These are phyloP conservation scores for Clamator glandarius DNA, from an alignment of 2,797 vertebrate species.

Conservation along the genomic window DNA sequence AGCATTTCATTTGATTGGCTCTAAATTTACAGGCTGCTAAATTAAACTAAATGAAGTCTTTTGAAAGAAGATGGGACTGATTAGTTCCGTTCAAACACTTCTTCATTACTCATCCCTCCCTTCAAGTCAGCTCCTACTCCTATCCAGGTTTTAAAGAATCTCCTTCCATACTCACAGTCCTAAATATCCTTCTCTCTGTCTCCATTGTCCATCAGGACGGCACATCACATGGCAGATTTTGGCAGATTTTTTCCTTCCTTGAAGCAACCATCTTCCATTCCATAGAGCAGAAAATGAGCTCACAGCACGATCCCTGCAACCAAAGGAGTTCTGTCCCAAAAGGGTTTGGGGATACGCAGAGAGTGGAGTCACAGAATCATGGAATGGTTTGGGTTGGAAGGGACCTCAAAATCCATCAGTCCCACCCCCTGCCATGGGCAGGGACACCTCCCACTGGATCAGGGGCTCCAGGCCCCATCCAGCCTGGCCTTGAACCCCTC, in stretches of 20 bases:
- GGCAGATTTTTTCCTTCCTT: background rate
- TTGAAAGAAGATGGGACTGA: constrained; percentile 68
- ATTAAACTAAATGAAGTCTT: constrained; percentile 68
- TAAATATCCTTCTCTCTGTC: background rate
- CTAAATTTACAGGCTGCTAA: constrained; percentile 69
- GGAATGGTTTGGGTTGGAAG: no score
- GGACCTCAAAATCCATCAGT: no score
- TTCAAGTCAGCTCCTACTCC: constrained; percentile 63
- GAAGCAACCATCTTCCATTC: background rate
- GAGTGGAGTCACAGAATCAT: background rate
- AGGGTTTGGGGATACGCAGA: rapidly evolving
- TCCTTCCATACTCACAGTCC: background rate
- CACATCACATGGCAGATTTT: background rate
- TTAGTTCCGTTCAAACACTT: constrained; percentile 70
- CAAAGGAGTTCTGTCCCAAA: background rate
- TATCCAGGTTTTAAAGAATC: constrained; percentile 51
- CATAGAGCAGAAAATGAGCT: background rate
- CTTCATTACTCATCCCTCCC: constrained; percentile 68
- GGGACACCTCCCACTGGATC: no score
- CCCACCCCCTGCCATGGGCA: no score
- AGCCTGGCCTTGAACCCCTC: no score
- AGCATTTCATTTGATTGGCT: constrained; percentile 60
- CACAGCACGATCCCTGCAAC: background rate
- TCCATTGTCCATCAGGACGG: background rate
- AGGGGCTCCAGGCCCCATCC: no score